A percentile compares a stretch with the other conserved stretches of the same genome.
These are phyloP conservation scores for Chloropsis cyanopogon DNA, from an alignment of 2,113 vertebrate species.

Conservation along the genomic window DNA sequence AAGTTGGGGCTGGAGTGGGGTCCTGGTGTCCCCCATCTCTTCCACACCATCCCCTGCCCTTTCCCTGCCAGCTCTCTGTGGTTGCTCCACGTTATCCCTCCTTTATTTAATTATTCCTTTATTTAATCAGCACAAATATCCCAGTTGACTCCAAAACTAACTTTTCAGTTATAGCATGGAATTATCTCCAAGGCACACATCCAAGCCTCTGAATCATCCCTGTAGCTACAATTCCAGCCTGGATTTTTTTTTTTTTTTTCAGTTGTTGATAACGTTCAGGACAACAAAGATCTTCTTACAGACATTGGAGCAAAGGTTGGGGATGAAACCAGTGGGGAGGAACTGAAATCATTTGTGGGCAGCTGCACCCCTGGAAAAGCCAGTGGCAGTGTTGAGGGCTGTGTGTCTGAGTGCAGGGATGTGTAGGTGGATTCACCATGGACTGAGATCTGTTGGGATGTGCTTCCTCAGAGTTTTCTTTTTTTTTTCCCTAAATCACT, in stretches of 20 bases:
- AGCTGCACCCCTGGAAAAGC: background rate
- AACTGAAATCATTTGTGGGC: background rate
- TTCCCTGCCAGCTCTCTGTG: background rate
- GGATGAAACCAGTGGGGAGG: background rate
- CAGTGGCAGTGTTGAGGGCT: background rate
- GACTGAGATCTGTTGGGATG: background rate
- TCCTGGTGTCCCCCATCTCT: background rate
- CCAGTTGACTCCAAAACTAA: background rate
- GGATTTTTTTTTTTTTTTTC: background rate
- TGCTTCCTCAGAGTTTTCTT: background rate
- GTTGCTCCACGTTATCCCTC: rapidly evolving
- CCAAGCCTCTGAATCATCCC: conserved; percentile 49
- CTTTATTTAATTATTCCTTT: background rate
- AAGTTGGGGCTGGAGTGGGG: background rate
- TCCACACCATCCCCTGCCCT: background rate
- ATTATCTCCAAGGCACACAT: background rate
- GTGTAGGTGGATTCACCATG: background rate
- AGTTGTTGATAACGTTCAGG: conserved; percentile 19
- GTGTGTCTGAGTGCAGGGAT: background rate
- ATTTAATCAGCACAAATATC: background rate
- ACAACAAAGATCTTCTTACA: background rate
- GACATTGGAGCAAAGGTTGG: background rate
- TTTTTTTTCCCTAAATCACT: background rate
- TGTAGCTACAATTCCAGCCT: background rate
- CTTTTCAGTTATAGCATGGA: background rate